phyloP scores from a whole-genome alignment of 2,113 vertebrate species.

The Thryonomys swinderianus region DNA sequence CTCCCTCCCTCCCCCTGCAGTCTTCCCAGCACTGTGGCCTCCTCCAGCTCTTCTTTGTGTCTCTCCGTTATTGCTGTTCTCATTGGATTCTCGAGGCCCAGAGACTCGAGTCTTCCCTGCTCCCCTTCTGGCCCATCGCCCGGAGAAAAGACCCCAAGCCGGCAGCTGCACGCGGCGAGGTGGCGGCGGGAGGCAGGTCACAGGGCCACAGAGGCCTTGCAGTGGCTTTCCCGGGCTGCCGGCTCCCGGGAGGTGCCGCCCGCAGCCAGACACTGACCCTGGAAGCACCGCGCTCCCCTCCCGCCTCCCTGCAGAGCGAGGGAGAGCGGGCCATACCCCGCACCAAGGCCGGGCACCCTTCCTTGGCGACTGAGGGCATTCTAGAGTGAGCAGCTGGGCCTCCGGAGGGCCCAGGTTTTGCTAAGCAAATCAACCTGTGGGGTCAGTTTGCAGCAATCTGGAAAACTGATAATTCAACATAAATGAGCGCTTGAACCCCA shows the following conservation, averaged over 20 bases:
- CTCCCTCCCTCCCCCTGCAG: no score
- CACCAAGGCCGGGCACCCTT: constrained; percentile 77
- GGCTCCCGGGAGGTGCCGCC: constrained; percentile 4
- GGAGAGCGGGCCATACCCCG: constrained; percentile 64
- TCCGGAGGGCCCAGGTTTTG: constrained; percentile 77
- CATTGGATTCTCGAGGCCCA: background rate
- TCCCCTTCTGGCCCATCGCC: background rate
- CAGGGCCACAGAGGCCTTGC: background rate
- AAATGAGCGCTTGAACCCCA: constrained; percentile 52
- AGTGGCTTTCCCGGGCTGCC: constrained; percentile 43
- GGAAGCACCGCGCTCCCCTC: background rate
- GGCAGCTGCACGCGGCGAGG: background rate
- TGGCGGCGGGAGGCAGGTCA: background rate
- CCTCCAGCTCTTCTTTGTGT: background rate
- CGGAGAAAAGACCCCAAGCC: background rate
- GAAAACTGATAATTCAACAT: constrained; percentile 77
- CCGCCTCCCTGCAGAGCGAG: constrained; percentile 63
- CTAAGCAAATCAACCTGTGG: constrained; percentile 79
- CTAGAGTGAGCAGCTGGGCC: constrained; percentile 73
- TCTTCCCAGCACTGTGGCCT: background rate
- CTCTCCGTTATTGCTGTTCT: background rate
- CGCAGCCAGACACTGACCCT: constrained; percentile 58
- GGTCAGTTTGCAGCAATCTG: constrained; percentile 70
- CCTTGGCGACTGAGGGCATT: constrained; percentile 72
- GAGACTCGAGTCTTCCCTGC: background rate